Evolutionary conservation across 2,797 vertebrate species (phyloP).

Genomic region (Ibycter americanus): DNA sequence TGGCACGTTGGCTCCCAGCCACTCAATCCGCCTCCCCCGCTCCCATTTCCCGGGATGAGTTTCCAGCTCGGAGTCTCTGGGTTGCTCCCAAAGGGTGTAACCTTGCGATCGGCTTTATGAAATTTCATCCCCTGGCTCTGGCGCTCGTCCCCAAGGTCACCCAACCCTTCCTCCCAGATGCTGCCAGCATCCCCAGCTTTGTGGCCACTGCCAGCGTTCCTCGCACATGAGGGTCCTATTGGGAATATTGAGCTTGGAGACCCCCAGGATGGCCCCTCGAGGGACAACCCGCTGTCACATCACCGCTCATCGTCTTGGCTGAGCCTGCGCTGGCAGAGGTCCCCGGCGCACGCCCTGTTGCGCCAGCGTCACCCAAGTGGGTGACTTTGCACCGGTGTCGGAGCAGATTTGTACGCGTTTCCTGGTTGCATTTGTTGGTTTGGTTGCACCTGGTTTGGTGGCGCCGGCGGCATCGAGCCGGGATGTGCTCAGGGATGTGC

Average conservation of each 20-base stretch:
- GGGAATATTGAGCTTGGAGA: neutral
- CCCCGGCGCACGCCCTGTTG: accelerated
- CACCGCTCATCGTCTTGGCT: neutral
- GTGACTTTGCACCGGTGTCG: neutral
- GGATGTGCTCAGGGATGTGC: accelerated
- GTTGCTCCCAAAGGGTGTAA: neutral
- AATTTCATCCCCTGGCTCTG: neutral
- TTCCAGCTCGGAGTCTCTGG: neutral
- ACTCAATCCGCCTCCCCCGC: neutral
- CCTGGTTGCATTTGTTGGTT: neutral
- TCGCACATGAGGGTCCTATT: accelerated
- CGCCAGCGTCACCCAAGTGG: accelerated
- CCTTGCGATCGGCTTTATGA: neutral
- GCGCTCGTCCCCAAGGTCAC: neutral
- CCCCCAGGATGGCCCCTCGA: accelerated
- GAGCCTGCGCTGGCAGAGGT: neutral
- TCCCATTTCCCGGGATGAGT: neutral
- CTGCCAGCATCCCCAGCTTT: neutral
- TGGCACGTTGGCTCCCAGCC: accelerated
- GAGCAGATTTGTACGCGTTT: neutral
- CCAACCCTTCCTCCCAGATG: neutral
- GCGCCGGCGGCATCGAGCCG: accelerated
- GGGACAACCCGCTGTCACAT: accelerated
- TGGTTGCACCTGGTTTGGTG: accelerated
- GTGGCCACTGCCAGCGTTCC: neutral